Percentiles rank a stretch among this genome's conserved stretches.
Evolutionary conservation across 1,140 invertebrate genomes (phyloP).

Genomic region (Lerema accius): DNA sequence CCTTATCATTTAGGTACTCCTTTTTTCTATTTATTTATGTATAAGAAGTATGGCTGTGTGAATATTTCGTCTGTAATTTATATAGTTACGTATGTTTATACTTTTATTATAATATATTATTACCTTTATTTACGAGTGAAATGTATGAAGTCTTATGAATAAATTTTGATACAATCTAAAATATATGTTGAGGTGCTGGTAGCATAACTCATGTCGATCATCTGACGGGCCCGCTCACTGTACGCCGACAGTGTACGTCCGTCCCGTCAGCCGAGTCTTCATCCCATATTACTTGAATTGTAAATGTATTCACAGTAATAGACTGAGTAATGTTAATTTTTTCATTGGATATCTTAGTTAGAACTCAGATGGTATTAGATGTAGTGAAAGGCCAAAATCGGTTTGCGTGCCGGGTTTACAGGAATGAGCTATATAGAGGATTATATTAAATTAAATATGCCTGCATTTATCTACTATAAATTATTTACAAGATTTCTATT

Average conservation of each 20-base stretch:
- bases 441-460: background rate
- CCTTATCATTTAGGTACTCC: slow-evolving; percentile 55
- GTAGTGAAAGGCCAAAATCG: slow-evolving; percentile 3
- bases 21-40: slow-evolving; percentile 62
- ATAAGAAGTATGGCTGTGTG: slow-evolving; percentile 65
- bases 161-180: slow-evolving; percentile 49
- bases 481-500: slow-evolving; percentile 10
- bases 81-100: slow-evolving; percentile 47
- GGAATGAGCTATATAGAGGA: background rate
- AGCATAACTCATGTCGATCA: slow-evolving; percentile 40
- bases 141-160: slow-evolving; percentile 22
- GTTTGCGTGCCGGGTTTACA: slow-evolving; percentile 11
- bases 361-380: slow-evolving; percentile 4
- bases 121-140: slow-evolving; percentile 32
- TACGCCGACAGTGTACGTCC: background rate
- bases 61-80: slow-evolving; percentile 58
- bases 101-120: slow-evolving; percentile 45
- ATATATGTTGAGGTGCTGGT: slow-evolving; percentile 64
- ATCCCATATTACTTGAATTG: slow-evolving; percentile 36
- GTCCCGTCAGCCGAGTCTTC: slow-evolving; percentile 21
- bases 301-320: slow-evolving; percentile 56
- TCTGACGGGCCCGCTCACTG: background rate
- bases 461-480: background rate
- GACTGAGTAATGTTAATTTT: slow-evolving; percentile 71
- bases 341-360: slow-evolving; percentile 25